A percentile compares a stretch with the other conserved stretches of the same genome.
phyloP scores from a whole-genome alignment of 2,888 invertebrate genomes.

The Drosophila rubida region DNA sequence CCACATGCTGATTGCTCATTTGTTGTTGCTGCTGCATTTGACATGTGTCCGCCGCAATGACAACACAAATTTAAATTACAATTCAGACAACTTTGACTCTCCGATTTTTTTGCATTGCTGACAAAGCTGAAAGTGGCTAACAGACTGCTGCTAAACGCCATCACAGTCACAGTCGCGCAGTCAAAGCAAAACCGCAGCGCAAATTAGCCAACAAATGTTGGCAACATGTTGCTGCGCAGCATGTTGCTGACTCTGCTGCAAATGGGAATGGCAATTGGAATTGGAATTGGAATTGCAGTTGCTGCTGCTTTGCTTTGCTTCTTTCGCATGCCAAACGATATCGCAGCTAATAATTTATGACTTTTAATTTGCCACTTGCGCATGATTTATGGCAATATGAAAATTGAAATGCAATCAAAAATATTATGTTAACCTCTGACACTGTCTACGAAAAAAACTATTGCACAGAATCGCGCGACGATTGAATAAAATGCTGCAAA shows the following conservation, averaged over 20 bases:
- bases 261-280: slow-evolving; percentile 44
- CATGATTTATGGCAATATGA: slow-evolving; percentile 70
- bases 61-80: slow-evolving; percentile 60
- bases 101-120: slow-evolving; percentile 18
- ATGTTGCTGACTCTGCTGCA: slow-evolving; percentile 46
- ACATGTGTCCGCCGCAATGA: slow-evolving; percentile 55
- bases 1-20: slow-evolving; percentile 38
- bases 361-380: slow-evolving; percentile 79
- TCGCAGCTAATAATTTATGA: slow-evolving; percentile 74
- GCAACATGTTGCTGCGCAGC: slow-evolving; percentile 62
- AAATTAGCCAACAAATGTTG: slow-evolving; percentile 66
- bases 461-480: slow-evolving; percentile 24
- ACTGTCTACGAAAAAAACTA: slow-evolving; percentile 22
- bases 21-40: slow-evolving; percentile 29
- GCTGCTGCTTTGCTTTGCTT: slow-evolving; percentile 4
- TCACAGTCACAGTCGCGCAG: slow-evolving; percentile 2
- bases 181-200: slow-evolving; percentile 31
- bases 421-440: slow-evolving; percentile 80
- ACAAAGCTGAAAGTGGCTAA: slow-evolving; percentile 31
- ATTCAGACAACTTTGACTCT: slow-evolving; percentile 67
- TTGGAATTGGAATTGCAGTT: slow-evolving; percentile 21
- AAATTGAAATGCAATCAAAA: slow-evolving; percentile 81
- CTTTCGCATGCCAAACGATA: slow-evolving; percentile 46
- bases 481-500: slow-evolving; percentile 22
- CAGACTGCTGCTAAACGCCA: slow-evolving; percentile 12